Base-by-base conservation (phyloP, 1,140 invertebrate genomes). In the Zaprionus tsacasi region DNA sequence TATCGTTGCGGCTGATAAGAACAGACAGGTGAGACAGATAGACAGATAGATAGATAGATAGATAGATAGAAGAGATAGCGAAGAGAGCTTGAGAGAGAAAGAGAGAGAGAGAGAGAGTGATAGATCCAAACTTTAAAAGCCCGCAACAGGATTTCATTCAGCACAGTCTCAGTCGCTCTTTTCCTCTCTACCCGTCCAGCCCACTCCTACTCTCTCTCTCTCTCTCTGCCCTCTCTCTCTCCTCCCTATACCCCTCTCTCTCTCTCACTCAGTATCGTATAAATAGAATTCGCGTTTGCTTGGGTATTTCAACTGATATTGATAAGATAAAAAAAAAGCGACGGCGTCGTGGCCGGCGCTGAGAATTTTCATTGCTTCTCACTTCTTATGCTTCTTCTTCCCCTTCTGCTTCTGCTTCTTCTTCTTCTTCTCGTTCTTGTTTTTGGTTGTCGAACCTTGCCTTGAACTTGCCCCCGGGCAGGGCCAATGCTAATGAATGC, bases 1-100 rank as follows among this genome's bases (percentile, higher is more conserved):
- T 85, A 86, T 86, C 82, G 65, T 27, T 12, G 63, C 55, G 27
- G n/a, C 69, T 78, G 78, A 85, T 85, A 85, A 85, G 63, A 40
- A 61, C 73, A 59, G 66, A 48, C 82, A 68, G 76, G 76, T 69
- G 66, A 45, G 27, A 45, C 50, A 50, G 57, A 17, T 38, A 48
- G 30, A 48, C 50, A 50, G 57, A 17, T 38, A 48, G 30, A 48
- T 55, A 65, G 63, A 65, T 55, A 65, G n/a, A n/a, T n/a, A 33
- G n/a, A 54, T 52, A 21, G 64, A 68, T 68, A 68, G n/a, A 43
- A 67, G 54, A 73, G 57, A 73, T 60, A 73, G 63, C 35, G 6
- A 8, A 57, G 60, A 13, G 21, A 3, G 30, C n/a, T 50, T n/a
- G 36, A 52, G 33, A 15, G n/a, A 13, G 43, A 63, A 21, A 21